A percentile compares a stretch with the other conserved stretches of the same genome.
These are phyloP conservation scores for Trogon surrucura DNA, from an alignment of 2,113 vertebrate genomes.

Conservation along the genomic window DNA sequence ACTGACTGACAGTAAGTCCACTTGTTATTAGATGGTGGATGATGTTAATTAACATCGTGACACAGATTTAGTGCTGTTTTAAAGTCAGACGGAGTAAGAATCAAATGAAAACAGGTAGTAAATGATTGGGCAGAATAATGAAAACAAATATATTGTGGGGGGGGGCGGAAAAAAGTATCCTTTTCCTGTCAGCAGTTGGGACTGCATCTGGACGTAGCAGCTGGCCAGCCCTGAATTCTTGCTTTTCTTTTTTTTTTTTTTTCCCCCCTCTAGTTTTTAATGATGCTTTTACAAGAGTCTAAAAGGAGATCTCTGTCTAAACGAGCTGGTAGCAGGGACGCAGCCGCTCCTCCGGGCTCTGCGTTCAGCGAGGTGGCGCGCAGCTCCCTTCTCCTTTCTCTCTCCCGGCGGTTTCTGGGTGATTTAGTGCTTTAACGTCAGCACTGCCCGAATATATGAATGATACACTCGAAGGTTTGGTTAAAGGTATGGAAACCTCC, in stretches of 20 bases:
- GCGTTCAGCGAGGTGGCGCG: neutral
- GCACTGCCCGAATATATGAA: neutral
- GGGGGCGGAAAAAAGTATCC: neutral
- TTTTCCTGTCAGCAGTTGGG: neutral
- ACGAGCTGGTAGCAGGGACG: neutral
- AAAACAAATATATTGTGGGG: neutral
- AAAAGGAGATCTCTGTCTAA: conserved; percentile 13
- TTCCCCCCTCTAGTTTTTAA: neutral
- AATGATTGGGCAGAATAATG: conserved; percentile 2
- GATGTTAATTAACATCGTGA: neutral
- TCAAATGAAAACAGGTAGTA: neutral
- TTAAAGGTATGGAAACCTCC: neutral
- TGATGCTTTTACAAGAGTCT: conserved; percentile 6
- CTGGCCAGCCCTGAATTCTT: conserved; percentile 17
- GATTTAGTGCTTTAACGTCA: neutral
- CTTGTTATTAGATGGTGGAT: neutral
- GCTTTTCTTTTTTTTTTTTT: neutral
- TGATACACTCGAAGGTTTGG: too few relatives aligned
- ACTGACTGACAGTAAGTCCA: neutral
- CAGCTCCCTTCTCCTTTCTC: neutral
- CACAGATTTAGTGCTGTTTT: neutral
- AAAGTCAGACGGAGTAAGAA: neutral
- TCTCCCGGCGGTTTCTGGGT: neutral
- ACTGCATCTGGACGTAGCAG: conserved; percentile 18
- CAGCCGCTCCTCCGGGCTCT: neutral